Evolutionary conservation across 2,888 invertebrate species (phyloP).

Genomic region (Erpobdella octoculata): DNA sequence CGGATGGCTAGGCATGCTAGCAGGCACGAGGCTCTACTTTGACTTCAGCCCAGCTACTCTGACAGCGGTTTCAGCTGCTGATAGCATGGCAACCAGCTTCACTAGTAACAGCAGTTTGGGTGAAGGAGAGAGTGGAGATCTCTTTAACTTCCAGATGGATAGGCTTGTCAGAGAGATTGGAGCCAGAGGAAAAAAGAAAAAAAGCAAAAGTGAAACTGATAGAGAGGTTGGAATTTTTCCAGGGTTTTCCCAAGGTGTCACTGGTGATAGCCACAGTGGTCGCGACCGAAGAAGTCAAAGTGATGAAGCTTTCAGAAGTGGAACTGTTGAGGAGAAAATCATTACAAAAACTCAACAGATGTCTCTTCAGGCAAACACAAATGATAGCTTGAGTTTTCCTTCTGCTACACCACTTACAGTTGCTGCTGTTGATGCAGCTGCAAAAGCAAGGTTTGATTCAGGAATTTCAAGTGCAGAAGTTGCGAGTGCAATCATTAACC

Average conservation of each 20-base stretch:
- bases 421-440: too few species aligned
- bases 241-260: not conserved
- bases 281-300: not conserved
- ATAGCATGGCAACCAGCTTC: not conserved
- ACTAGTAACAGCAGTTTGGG: not conserved
- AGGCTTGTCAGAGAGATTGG: conserved; percentile 45
- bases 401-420: too few species aligned
- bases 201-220: not conserved
- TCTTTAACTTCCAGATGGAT: conserved; percentile 39
- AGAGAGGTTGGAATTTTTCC: not conserved
- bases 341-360: not conserved
- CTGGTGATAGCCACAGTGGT: not conserved
- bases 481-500: conserved; percentile 12
- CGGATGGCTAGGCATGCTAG: conserved; percentile 51
- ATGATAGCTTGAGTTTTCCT: not conserved
- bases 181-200: conserved; percentile 39
- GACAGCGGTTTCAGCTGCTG: not conserved
- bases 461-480: not conserved
- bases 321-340: not conserved
- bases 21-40: conserved; percentile 48
- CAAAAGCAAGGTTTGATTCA: conserved; percentile 9
- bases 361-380: not conserved
- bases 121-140: not conserved
- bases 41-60: conserved; percentile 41
- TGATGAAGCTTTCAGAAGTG: too few species aligned